phyloP scores from a whole-genome alignment of 2,113 vertebrate genomes.

The Oreocharis arfaki region DNA sequence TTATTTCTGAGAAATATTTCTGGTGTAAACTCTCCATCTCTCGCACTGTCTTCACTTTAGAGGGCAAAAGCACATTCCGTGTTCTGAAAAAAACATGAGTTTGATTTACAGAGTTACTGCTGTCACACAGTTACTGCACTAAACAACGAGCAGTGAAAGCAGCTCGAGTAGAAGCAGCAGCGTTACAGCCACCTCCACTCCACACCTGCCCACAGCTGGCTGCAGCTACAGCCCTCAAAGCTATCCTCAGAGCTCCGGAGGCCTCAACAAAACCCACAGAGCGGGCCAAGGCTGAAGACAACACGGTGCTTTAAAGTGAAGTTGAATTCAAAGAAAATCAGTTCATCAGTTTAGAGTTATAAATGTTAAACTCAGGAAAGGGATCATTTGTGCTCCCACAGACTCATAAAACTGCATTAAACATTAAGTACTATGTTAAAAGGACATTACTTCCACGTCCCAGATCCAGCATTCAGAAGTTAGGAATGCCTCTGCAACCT shows the following conservation, averaged over 20 bases:
- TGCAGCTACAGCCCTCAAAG: neutral
- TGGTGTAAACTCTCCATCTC: neutral
- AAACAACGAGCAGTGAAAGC: accelerated
- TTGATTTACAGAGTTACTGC: neutral
- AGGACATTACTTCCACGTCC: neutral
- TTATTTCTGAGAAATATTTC: constrained; percentile 16
- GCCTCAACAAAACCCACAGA: neutral
- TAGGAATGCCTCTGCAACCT: neutral
- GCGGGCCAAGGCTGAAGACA: neutral
- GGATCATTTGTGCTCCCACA: neutral
- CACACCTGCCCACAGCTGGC: neutral
- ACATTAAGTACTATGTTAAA: neutral
- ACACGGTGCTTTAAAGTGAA: neutral
- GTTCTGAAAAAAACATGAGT: neutral
- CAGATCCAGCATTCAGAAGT: neutral
- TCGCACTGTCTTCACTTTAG: neutral
- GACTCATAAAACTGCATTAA: neutral
- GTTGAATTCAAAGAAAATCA: neutral
- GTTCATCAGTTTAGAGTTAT: neutral
- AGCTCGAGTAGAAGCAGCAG: neutral
- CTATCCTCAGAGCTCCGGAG: neutral
- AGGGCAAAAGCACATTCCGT: neutral
- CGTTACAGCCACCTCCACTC: neutral
- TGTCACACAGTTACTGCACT: neutral
- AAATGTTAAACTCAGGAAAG: neutral